Evolutionary conservation across 2,888 invertebrate genomes (phyloP).

Genomic region (Epinotia bilunana): DNA sequence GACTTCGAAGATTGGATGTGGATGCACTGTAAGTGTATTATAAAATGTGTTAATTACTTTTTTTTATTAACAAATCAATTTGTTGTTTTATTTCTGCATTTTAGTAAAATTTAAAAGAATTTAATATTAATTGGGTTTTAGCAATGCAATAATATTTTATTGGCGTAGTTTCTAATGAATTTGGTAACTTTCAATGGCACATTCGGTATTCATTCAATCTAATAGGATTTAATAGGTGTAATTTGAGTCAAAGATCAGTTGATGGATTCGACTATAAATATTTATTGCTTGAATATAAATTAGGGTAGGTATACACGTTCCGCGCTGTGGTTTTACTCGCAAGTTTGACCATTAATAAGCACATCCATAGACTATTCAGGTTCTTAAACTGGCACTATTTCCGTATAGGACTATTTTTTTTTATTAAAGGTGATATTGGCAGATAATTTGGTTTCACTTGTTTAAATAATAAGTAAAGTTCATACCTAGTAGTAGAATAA

Average conservation of each 20-base stretch:
- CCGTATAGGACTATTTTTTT: neutral
- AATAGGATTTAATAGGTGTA: conserved; percentile 32
- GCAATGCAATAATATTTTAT: conserved; percentile 38
- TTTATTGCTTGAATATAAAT: conserved; percentile 35
- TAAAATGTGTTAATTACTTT: conserved; percentile 34
- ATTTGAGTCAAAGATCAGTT: conserved; percentile 36
- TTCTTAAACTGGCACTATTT: neutral
- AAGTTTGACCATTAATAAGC: neutral
- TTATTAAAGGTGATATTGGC: neutral
- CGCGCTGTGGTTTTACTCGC: neutral
- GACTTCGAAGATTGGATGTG: conserved; percentile 38
- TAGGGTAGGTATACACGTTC: neutral
- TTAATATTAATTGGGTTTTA: conserved; percentile 35
- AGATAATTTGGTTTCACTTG: too few species aligned
- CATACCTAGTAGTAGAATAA: too few species aligned
- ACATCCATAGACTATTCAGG: neutral
- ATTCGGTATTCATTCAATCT: conserved; percentile 40
- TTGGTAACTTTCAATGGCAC: conserved; percentile 34
- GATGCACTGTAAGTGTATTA: conserved; percentile 22
- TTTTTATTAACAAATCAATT: conserved; percentile 45
- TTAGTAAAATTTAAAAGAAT: neutral
- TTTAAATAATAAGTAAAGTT: too few species aligned
- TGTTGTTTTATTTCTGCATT: conserved; percentile 33
- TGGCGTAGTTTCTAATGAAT: conserved; percentile 36
- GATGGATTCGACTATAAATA: conserved; percentile 40